Evolutionary conservation across 23 tunicate species (phyloP), one percentile per base, ranked within the genome.

Genomic region (Trididemnum nubilum): DNA sequence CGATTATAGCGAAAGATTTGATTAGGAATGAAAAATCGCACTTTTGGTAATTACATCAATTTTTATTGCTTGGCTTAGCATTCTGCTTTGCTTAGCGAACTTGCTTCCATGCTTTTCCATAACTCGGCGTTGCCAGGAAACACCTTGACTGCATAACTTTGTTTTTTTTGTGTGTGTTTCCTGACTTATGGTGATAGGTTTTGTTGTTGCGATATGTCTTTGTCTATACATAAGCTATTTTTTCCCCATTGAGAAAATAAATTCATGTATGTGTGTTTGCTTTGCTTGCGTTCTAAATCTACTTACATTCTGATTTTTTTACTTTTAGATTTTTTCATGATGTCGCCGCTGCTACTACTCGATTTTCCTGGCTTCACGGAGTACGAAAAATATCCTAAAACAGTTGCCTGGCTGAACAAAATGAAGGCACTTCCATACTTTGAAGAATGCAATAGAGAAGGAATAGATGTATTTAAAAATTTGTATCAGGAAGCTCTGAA

Each of bases 381-480:
- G 9, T 40, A 15, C 27, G 40, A 38, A 7, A 32, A 39, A 18
- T 73, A 73, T 32, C 79, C 79, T 19, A 73, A 73, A 73, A 73
- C 79, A 12, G 18, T 3, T 19, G 79, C 79, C n/a, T 73, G 79
- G 79, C 7, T 37, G 59, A 49, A 28, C 12, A 73, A 38, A 49
- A 73, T 73, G 19, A 73, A 73, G 26, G 60, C 25, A 9, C 61
- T 73, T 25, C 79, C 79, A 19, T 73, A 73, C 26, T 73, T 12
- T 73, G 79, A 73, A 3, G 79, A 73, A 7, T 33, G 39, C 76
- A 30, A 70, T 23, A 70, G 32, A 23, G 76, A 70, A 32, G 76
- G 76, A 18, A 4, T 33, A 38, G 44, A 18, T 5, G 32, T 33
- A 33, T 7, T 70, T 7, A 33, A 70, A 5, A n/a, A 70, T 4